phyloP scores from a whole-genome alignment of 2,888 invertebrate species.

The Chloromyia formosa region DNA sequence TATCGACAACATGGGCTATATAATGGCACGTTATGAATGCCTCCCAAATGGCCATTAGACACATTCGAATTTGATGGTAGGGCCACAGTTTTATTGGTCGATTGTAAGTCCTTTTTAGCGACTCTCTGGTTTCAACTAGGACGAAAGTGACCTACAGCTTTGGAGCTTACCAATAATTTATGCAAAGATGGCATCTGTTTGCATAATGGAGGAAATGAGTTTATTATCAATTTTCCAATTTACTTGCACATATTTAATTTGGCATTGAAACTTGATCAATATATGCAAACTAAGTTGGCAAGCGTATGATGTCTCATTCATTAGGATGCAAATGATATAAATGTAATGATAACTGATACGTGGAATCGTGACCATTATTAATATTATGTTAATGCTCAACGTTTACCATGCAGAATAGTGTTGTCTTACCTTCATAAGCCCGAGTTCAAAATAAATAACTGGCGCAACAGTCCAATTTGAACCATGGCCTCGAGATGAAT shows the following conservation, averaged over 20 bases:
- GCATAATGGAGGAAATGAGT: neutral
- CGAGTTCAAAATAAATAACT: no score
- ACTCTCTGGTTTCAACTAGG: neutral
- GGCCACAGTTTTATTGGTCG: neutral
- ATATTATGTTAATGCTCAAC: no score
- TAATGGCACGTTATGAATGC: constrained; percentile 35
- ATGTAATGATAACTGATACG: no score
- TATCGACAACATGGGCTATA: constrained; percentile 1
- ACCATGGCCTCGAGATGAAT: no score
- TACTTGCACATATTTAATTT: constrained; percentile 3
- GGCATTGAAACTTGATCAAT: neutral
- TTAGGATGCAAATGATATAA: no score
- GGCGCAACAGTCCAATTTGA: no score
- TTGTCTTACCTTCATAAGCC: no score
- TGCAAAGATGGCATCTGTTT: neutral
- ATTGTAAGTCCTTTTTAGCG: neutral
- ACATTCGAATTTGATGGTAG: constrained; percentile 7
- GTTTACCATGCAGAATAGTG: no score
- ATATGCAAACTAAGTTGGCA: neutral
- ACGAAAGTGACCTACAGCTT: neutral
- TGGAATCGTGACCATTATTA: no score
- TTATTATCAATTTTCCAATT: neutral
- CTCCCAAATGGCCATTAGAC: constrained; percentile 23
- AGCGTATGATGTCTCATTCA: no score
- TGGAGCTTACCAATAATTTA: neutral